Conservation (phyloP, 2,888 invertebrate species). For the Ptilodon capucinus region DNA sequence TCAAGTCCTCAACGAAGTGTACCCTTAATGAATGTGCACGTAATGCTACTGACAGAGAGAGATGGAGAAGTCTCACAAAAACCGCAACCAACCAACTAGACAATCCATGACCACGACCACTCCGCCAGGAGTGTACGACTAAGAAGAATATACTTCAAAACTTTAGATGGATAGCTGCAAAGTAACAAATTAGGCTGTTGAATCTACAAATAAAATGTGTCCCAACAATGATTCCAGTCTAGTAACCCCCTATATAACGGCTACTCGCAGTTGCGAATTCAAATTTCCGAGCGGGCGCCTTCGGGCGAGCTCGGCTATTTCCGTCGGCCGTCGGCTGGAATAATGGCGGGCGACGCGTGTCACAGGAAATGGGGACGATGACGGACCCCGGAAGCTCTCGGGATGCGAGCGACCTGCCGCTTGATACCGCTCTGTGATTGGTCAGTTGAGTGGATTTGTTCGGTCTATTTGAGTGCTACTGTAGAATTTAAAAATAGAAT, state of each 20-base stretch:
- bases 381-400: conserved; percentile 57
- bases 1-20: too few species aligned
- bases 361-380: conserved; percentile 63
- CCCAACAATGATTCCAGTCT: background rate
- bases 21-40: too few species aligned
- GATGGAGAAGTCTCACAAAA: too few species aligned
- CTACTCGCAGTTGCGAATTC: conserved; percentile 44
- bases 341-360: conserved; percentile 55
- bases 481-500: background rate
- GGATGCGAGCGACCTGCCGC: conserved; percentile 36
- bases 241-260: conserved; percentile 27
- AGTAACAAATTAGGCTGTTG: too few species aligned
- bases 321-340: conserved; percentile 54
- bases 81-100: too few species aligned
- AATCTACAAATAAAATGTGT: background rate
- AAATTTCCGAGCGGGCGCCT: conserved; percentile 57
- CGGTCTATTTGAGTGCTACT: background rate
- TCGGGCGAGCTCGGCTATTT: conserved; percentile 57
- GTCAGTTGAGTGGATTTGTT: conserved; percentile 14
- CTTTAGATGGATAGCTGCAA: too few species aligned
- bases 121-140: too few species aligned
- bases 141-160: too few species aligned
- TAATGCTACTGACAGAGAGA: too few species aligned
- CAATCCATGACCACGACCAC: too few species aligned
- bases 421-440: conserved; percentile 9